A percentile compares a stretch with the other conserved stretches of the same genome.
Evolutionary conservation across 2,888 invertebrate genomes (phyloP).

Genomic region (Papilio protenor): DNA sequence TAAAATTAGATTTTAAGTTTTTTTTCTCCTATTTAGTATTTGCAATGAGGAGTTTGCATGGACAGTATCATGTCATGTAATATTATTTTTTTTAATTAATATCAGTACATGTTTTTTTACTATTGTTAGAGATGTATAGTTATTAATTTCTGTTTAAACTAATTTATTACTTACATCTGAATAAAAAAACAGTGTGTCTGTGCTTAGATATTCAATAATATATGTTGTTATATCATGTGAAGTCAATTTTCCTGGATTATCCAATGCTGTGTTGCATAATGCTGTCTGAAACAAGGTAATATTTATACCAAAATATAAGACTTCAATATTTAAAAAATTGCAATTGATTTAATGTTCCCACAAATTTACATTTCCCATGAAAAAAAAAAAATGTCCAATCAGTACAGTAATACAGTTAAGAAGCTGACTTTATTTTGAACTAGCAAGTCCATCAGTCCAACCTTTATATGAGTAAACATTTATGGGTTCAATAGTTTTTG

Average conservation of each 20-base stretch:
- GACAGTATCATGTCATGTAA: too few relatives aligned
- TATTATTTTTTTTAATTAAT: neutral
- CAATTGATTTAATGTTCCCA: too few relatives aligned
- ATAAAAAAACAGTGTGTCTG: conserved; percentile 92
- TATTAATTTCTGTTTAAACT: neutral
- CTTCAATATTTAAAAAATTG: neutral
- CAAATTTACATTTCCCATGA: too few relatives aligned
- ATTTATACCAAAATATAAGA: neutral
- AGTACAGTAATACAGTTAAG: too few relatives aligned
- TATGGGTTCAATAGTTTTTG: too few relatives aligned
- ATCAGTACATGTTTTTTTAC: neutral
- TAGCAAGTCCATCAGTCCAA: too few relatives aligned
- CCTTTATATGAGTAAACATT: too few relatives aligned
- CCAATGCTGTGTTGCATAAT: conserved; percentile 94
- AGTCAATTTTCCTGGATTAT: conserved; percentile 94
- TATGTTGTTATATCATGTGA: conserved; percentile 90
- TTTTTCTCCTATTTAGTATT: too few relatives aligned
- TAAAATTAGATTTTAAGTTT: too few relatives aligned
- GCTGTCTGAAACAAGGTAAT: conserved; percentile 86
- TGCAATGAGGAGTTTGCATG: too few relatives aligned
- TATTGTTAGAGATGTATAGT: neutral
- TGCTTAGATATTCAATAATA: conserved; percentile 91
- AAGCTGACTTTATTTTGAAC: too few relatives aligned
- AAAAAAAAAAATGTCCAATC: too few relatives aligned
- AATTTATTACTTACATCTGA: conserved; percentile 84